phyloP scores from a whole-genome alignment of 2,888 invertebrate genomes.

The Amphipyra berbera region DNA sequence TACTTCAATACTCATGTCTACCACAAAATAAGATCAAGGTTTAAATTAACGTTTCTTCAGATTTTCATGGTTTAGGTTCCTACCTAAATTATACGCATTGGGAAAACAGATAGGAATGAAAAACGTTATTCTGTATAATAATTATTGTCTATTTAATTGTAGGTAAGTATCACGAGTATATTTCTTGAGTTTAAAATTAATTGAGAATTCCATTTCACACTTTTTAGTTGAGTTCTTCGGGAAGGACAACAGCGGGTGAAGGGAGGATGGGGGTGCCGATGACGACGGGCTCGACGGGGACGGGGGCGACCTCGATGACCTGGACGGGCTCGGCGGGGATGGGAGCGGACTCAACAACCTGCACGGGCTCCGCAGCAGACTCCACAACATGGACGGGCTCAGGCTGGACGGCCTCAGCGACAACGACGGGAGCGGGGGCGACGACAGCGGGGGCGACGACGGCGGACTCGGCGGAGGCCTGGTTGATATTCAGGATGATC shows the following conservation, averaged over 20 bases:
- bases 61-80: too few species aligned
- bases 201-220: too few species aligned
- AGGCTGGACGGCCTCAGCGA: constrained; percentile 44
- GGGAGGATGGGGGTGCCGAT: constrained; percentile 56
- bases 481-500: constrained; percentile 65
- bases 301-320: constrained; percentile 36
- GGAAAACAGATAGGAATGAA: too few species aligned
- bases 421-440: constrained; percentile 61
- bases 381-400: constrained; percentile 33
- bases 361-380: constrained; percentile 15
- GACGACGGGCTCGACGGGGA: constrained; percentile 49
- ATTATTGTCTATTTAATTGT: too few species aligned
- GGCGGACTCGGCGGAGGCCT: constrained; percentile 42
- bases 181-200: too few species aligned
- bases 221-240: constrained; percentile 43
- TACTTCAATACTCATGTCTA: too few species aligned
- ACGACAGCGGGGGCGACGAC: constrained; percentile 38
- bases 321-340: constrained; percentile 32
- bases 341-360: constrained; percentile 24
- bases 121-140: too few species aligned
- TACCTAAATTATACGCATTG: too few species aligned
- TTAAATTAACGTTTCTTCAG: too few species aligned
- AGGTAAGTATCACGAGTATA: too few species aligned
- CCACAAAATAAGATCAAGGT: too few species aligned
- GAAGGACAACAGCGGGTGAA: constrained; percentile 58